Conservation (phyloP, 2,888 invertebrate species). For the Timema cristinae region DNA sequence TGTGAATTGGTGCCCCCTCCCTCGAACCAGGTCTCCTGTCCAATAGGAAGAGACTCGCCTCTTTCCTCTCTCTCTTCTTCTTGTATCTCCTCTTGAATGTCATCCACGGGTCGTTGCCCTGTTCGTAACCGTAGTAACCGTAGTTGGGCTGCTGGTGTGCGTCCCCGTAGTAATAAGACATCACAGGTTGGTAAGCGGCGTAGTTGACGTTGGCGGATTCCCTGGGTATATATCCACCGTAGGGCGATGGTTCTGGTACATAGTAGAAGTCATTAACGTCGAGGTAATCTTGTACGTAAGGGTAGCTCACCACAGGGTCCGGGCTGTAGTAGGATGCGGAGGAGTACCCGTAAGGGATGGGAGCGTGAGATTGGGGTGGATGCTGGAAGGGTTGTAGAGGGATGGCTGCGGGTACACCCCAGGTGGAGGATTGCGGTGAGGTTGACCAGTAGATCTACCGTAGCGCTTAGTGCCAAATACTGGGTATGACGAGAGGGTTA, state of each 20-base stretch:
- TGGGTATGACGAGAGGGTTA: constrained; percentile 36
- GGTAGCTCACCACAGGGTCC: constrained; percentile 45
- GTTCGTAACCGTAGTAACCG: constrained; percentile 46
- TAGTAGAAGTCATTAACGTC: constrained; percentile 53
- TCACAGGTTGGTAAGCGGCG: constrained; percentile 45
- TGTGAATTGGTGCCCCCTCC: constrained; percentile 36
- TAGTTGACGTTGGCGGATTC: constrained; percentile 46
- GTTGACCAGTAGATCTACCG: constrained; percentile 37
- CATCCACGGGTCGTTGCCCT: constrained; percentile 49
- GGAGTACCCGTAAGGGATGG: constrained; percentile 5
- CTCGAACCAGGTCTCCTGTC: constrained; percentile 64
- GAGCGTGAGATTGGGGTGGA: constrained; percentile 22
- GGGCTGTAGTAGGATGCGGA: constrained; percentile 51
- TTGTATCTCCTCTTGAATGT: constrained; percentile 56
- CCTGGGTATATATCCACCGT: constrained; percentile 35
- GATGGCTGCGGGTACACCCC: constrained; percentile 20
- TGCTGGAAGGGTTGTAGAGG: constrained; percentile 24
- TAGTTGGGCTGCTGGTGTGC: constrained; percentile 44
- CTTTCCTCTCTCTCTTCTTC: constrained; percentile 55
- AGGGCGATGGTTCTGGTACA: constrained; percentile 42
- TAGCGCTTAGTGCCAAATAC: constrained; percentile 46
- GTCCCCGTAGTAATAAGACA: constrained; percentile 47
- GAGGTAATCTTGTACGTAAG: constrained; percentile 51
- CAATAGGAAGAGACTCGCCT: constrained; percentile 56
- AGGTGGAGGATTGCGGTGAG: constrained; percentile 18